These are phyloP conservation scores for Spialia ferax DNA, from an alignment of 2,888 invertebrate species.

Conservation along the genomic window DNA sequence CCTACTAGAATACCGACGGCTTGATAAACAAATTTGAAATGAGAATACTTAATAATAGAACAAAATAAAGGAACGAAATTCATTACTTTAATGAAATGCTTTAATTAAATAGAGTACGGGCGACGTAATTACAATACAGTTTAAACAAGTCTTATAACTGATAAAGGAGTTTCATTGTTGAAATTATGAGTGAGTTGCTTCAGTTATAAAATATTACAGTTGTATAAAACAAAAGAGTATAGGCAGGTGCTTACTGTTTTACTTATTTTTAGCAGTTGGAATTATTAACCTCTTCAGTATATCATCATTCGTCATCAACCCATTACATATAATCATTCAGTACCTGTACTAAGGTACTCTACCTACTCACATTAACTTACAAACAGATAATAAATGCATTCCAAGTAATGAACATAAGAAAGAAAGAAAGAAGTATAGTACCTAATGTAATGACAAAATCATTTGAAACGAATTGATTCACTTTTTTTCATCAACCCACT, in stretches of 20 bases:
- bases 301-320: background rate
- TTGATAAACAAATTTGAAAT: constrained; percentile 27
- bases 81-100: constrained; percentile 19
- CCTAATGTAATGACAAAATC: no score
- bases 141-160: constrained; percentile 10
- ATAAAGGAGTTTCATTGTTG: background rate
- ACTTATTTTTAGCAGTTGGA: background rate
- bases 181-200: background rate
- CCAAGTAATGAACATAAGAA: background rate
- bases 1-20: background rate
- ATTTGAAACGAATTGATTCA: no score
- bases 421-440: no score
- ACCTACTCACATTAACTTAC: background rate
- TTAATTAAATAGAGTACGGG: constrained; percentile 10
- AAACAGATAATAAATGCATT: background rate
- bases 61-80: constrained; percentile 23
- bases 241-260: no score
- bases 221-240: background rate
- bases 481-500: no score
- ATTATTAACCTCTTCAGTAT: background rate
- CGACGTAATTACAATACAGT: constrained; percentile 11
- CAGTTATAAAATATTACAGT: background rate
- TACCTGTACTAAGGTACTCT: no score
- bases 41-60: constrained; percentile 21
- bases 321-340: background rate